Base-by-base conservation (phyloP, 2,888 invertebrate genomes). In the Drosophila mercatorum region DNA sequence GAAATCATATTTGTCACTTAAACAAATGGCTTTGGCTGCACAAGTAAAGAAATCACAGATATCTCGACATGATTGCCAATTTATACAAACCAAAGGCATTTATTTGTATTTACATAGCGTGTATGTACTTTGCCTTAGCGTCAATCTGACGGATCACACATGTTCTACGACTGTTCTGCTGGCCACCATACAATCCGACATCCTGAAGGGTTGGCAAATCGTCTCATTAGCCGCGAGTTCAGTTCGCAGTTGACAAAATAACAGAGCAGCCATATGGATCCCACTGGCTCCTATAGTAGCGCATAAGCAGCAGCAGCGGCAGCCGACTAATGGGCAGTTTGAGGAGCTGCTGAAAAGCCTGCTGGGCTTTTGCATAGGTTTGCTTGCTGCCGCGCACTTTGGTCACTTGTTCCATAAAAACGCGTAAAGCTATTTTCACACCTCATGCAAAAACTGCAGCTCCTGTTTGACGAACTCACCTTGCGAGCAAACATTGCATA, bases 1-100 rank as follows among this genome's bases (percentile, higher is more conserved):
- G 41, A 26, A 56, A 46, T 58, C 80, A 75, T 69, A 88, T 82
- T 88, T 88, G 83, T 85, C 88, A 76, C 65, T 53, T 57, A n/a
- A 12, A 28, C 52, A 59, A 68, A 71, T 60, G 59, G 44, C 67
- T 14, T 41, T 51, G 26, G 17, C 7, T n/a, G 40, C 53, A 1
- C 40, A 26, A 26, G 22, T 28, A 34, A 17, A 56, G 44, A 55
- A 76, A 64, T 73, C 73, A 68, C 22, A 68, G 28, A 67, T 49
- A 73, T 66, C 62, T 69, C 73, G 68, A 83, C 68, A 69, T 69
- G 62, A 53, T 75, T 85, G 72, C 43, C 55, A 60, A 46, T 62
- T 41, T 68, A 61, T 53, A 49, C 43, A 56, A 41, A 17, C 28
- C 40, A 6, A 66, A 47, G 43, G 43, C 49, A 56, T 57, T 67